phyloP scores from a whole-genome alignment of 92 coral and sea anemone species.

The Actinernus sp. region DNA sequence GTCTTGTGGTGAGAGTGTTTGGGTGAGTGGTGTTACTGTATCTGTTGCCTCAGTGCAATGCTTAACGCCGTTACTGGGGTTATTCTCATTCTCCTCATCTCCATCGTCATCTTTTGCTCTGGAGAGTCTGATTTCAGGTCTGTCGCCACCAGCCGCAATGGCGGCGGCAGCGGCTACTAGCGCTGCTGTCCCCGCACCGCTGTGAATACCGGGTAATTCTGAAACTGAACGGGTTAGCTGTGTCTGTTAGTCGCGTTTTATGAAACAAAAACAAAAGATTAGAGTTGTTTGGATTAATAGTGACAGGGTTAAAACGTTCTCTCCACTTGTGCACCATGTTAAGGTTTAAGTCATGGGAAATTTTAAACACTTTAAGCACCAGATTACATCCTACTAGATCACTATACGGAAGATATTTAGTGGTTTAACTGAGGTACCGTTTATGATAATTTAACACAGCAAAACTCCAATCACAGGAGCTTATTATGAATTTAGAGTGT shows the following conservation, averaged over 20 bases:
- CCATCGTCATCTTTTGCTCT: conserved; percentile 82
- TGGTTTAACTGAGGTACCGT: too few species aligned
- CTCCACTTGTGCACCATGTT: too few species aligned
- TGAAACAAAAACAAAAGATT: conserved; percentile 25
- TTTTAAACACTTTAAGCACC: too few species aligned
- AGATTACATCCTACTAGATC: too few species aligned
- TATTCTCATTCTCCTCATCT: conserved; percentile 48
- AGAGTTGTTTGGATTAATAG: conserved; percentile 29
- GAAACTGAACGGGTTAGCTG: conserved; percentile 87
- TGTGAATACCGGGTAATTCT: conserved; percentile 98
- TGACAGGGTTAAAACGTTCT: conserved; percentile 8
- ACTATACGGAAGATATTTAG: too few species aligned
- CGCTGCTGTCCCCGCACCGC: conserved; percentile 99
- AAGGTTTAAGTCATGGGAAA: too few species aligned
- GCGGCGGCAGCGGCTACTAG: conserved; percentile 98
- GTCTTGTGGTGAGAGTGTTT: conserved; percentile 82
- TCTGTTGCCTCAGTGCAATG: conserved; percentile 60
- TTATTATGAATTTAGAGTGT: too few species aligned
- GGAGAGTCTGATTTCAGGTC: conserved; percentile 86
- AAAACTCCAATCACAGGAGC: too few species aligned
- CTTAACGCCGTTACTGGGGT: conserved; percentile 55
- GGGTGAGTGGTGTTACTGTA: conserved; percentile 51
- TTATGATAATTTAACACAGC: too few species aligned
- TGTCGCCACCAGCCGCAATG: conserved; percentile 82
- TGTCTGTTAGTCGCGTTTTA: conserved; percentile 21